phyloP scores from a whole-genome alignment of 2,113 vertebrate genomes.

The Carollia perspicillata region DNA sequence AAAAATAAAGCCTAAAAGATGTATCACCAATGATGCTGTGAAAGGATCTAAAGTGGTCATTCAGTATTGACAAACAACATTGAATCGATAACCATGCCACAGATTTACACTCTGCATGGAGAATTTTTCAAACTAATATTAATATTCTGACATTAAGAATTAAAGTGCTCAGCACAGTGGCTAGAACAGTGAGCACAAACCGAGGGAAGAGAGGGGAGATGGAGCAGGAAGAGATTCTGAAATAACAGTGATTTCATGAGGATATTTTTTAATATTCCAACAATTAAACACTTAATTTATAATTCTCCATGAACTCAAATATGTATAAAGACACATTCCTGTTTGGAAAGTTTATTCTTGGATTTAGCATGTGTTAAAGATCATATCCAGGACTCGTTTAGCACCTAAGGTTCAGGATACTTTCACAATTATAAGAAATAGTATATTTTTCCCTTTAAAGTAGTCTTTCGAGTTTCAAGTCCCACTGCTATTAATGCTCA shows the following conservation, averaged over 20 bases:
- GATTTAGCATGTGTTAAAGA: not conserved
- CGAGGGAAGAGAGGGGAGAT: not conserved
- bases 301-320: not conserved
- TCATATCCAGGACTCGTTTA: not conserved
- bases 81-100: not conserved
- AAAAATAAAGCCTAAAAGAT: constrained; percentile 25
- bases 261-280: not conserved
- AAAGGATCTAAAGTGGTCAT: constrained; percentile 46
- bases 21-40: not conserved
- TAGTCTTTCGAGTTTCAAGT: not conserved
- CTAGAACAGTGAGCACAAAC: not conserved
- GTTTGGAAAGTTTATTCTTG: not conserved
- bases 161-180: not conserved
- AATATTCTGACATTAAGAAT: not conserved
- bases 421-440: not conserved
- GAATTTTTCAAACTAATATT: not conserved
- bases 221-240: not conserved
- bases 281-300: not conserved
- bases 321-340: not conserved
- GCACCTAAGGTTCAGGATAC: not conserved
- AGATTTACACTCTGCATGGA: not conserved
- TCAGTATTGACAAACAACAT: not conserved
- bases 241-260: not conserved
- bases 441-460: not conserved
- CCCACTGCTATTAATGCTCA: not conserved